Evolutionary conservation across 2,113 vertebrate species (phyloP).

Genomic region (Beaufortia kweichowensis): DNA sequence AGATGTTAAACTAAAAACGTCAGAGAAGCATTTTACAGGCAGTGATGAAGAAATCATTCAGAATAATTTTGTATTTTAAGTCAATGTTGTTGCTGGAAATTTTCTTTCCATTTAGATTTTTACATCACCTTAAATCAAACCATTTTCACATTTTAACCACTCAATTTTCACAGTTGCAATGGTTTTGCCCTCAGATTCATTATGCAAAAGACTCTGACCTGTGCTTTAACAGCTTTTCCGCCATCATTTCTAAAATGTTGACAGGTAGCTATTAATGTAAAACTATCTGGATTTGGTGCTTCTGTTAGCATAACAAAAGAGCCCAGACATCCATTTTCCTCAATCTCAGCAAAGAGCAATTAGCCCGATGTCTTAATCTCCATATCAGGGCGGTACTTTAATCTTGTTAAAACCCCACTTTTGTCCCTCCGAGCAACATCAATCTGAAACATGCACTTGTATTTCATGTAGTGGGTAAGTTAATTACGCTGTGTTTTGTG

Average conservation of each 20-base stretch:
- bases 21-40: no score
- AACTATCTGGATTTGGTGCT: conserved; percentile 48
- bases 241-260: conserved; percentile 24
- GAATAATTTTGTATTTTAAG: no score
- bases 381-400: conserved; percentile 47
- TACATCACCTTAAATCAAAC: not conserved
- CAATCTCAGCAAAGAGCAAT: conserved; percentile 39
- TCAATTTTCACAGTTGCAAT: not conserved
- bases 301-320: conserved; percentile 28
- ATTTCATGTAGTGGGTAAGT: conserved; percentile 69
- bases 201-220: conserved; percentile 29
- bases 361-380: conserved; percentile 47
- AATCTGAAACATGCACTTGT: conserved; percentile 42
- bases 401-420: conserved; percentile 54
- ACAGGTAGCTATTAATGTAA: conserved; percentile 27
- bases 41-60: no score
- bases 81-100: not conserved
- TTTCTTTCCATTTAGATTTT: not conserved
- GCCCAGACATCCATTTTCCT: conserved; percentile 2
- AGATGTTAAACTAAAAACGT: no score
- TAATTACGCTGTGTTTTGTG: conserved; percentile 76
- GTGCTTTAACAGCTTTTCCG: conserved; percentile 20
- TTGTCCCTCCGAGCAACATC: conserved; percentile 48
- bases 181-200: conserved; percentile 14
- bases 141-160: not conserved